Percentiles rank a stretch among this genome's conserved stretches.
Evolutionary conservation across 2,113 vertebrate species (phyloP).

Genomic region (Capreolus pygargus): DNA sequence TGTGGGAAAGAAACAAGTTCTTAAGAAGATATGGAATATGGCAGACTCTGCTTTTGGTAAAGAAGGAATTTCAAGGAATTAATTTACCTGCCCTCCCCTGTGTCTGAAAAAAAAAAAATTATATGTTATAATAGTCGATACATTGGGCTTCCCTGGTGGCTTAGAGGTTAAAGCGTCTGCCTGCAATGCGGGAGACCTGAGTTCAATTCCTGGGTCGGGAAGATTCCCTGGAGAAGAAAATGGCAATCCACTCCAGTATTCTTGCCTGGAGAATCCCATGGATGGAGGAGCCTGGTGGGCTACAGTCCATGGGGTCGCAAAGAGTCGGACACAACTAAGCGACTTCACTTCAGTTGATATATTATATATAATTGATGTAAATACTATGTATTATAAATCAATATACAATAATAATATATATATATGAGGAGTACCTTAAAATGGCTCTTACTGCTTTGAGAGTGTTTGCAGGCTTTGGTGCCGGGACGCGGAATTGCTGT

Average conservation of each 20-base stretch:
- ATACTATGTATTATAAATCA: background rate
- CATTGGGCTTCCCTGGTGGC: too few relatives aligned
- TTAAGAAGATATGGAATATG: background rate
- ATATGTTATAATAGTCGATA: background rate
- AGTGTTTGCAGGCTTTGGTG: background rate
- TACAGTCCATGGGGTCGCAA: too few relatives aligned
- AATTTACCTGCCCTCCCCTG: background rate
- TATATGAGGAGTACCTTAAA: background rate
- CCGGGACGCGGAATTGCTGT: too few relatives aligned
- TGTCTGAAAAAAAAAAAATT: background rate
- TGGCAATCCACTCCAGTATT: too few relatives aligned
- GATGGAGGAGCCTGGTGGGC: too few relatives aligned
- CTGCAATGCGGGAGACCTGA: too few relatives aligned
- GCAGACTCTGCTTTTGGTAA: background rate
- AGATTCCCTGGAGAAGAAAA: too few relatives aligned
- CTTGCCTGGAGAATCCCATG: too few relatives aligned
- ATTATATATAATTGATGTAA: background rate
- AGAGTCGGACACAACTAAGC: too few relatives aligned
- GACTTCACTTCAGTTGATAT: background rate
- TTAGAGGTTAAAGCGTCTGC: too few relatives aligned
- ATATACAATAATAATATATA: background rate
- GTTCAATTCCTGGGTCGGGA: too few relatives aligned
- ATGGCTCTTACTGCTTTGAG: background rate
- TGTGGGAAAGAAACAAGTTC: background rate
- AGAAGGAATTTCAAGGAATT: background rate